A percentile compares a stretch with the other conserved stretches of the same genome.
Evolutionary conservation across 2,797 vertebrate genomes (phyloP).

Genomic region (Halcyon leucocephala): DNA sequence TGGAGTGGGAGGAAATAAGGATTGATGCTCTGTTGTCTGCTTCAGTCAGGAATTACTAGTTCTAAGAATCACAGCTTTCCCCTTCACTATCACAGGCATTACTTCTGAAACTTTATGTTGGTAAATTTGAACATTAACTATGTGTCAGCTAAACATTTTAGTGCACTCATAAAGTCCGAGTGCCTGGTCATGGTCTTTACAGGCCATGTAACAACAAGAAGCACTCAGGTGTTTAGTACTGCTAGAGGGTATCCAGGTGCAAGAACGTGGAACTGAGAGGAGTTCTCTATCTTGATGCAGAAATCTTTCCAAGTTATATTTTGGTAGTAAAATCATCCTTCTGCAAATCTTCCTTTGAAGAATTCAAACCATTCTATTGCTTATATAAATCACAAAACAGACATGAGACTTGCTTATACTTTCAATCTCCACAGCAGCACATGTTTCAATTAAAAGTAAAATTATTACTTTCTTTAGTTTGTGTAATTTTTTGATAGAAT

Average conservation of each 20-base stretch:
- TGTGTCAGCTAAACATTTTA: not conserved
- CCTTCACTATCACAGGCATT: not conserved
- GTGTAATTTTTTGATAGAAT: slow-evolving; percentile 77
- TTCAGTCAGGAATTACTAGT: not conserved
- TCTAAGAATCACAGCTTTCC: not conserved
- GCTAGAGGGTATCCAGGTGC: not conserved
- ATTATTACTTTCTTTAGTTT: slow-evolving; percentile 75
- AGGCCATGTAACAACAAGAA: not conserved
- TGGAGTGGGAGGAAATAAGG: not conserved
- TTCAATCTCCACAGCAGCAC: slow-evolving; percentile 18
- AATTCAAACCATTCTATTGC: not conserved
- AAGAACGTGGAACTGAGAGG: not conserved
- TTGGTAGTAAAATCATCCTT: not conserved
- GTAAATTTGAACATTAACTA: not conserved
- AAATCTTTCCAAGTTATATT: not conserved
- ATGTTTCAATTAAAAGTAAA: slow-evolving; percentile 82
- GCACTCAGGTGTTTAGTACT: not conserved
- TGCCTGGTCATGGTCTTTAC: fast-evolving
- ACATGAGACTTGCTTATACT: slow-evolving; percentile 34
- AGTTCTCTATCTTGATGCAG: not conserved
- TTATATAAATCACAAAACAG: slow-evolving; percentile 5
- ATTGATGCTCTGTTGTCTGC: not conserved
- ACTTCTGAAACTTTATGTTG: not conserved
- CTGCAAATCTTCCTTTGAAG: slow-evolving; percentile 8
- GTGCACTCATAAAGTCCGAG: not conserved